Evolutionary conservation across 1,140 invertebrate species (phyloP), one percentile per base, ranked within the genome.

Genomic region (Heliconius hewitsoni): DNA sequence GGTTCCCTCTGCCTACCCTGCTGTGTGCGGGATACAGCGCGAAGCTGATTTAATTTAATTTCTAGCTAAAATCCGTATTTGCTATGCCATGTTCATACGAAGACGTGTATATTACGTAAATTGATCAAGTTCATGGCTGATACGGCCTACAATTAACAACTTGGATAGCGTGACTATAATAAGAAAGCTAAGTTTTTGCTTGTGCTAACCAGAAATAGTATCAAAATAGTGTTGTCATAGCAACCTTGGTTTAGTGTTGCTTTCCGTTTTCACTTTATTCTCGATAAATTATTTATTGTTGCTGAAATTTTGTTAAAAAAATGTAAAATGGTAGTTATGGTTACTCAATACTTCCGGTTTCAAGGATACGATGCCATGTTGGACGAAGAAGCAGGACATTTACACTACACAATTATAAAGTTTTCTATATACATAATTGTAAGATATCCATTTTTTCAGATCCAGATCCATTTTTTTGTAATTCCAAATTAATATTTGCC

Each of bases 181-280:
- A 66, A 66, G 57, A 66, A 66, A 66, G 57, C 57, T 66, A 4
- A 3, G 57, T 66, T 72, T 37, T 55, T 55, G 34, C 60, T 55
- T 74, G 4, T 50, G 19, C 46, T 34, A 37, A 19, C 46, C 66
- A 30, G 23, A 74, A 78, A 74, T 77, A 72, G 13, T 30, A 52
- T 37, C 1, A 60, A 39, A 78, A 73, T 55, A 46, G 46, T 74
- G 72, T 78, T 73, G 77, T 50, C 72, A 74, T 30, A 70, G 39
- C 72, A 78, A 37, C 77, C 72, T 78, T 78, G 72, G 72, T 19
- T 30, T 52, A 74, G 37, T 66, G 57, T 16, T 74, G n/a, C 55
- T 30, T 74, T 39, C 18, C 52, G 71, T 78, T 78, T 78, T 78
- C 72, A 74, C 72, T 74, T 73, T 19, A 78, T 55, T 72, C 72